A percentile compares a stretch with the other conserved stretches of the same genome.
Conservation (phyloP, 2,113 vertebrate genomes). For the Callipepla squamata region DNA sequence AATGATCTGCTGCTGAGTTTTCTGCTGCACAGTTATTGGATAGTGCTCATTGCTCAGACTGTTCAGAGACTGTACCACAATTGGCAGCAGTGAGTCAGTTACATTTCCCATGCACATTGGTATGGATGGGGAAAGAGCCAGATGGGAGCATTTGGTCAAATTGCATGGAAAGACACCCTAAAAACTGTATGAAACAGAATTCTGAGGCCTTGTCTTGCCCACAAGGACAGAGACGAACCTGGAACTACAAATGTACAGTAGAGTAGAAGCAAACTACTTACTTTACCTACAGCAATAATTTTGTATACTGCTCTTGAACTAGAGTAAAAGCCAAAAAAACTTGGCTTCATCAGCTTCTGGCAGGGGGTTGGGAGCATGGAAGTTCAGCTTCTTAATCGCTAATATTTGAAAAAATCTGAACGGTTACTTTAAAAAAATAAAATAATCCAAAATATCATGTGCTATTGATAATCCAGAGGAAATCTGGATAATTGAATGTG, state of each 20-base stretch:
- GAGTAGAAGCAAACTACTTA: not conserved
- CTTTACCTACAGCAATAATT: not conserved
- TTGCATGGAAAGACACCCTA: not conserved
- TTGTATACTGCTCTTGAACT: not conserved
- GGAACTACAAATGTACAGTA: not conserved
- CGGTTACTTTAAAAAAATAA: not conserved
- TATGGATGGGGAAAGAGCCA: not conserved
- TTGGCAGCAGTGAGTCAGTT: not conserved
- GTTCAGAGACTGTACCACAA: not conserved
- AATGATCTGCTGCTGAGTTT: not conserved
- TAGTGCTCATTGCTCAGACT: not conserved
- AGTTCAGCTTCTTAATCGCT: not conserved
- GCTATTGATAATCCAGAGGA: not conserved
- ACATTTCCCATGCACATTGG: not conserved
- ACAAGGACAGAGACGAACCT: not conserved
- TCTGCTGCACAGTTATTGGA: conserved; percentile 5
- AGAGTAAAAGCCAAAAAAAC: not conserved
- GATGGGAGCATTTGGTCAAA: conserved; percentile 1
- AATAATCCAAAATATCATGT: not conserved
- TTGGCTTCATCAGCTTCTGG: not conserved
- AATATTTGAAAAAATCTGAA: not conserved
- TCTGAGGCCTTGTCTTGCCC: not conserved
- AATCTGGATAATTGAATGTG: not conserved
- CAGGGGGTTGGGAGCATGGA: not conserved
- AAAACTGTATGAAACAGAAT: not conserved